Evolutionary conservation across 2,113 vertebrate genomes (phyloP), one percentile per base, ranked within the genome.

Genomic region (Grammatotria lemairii): DNA sequence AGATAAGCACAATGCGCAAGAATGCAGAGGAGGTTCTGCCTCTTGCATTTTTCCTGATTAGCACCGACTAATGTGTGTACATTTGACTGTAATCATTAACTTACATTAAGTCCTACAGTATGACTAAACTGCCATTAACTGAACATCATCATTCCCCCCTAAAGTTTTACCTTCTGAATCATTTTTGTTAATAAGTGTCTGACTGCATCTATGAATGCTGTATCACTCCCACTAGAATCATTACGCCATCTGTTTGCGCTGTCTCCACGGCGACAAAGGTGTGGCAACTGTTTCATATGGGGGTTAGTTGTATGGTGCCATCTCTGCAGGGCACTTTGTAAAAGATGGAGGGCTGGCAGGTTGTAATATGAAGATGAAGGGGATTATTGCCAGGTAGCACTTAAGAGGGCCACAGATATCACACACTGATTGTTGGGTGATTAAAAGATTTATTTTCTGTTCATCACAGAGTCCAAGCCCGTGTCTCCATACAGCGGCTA

Each of bases 401-500:
- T 42, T n/a, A 58, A 14, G 40, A 51, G 51, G 31, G 5, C 33
- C 28, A 0, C 17, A 84, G 21, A 33, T 55, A n/a, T 55, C 70
- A 5, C 60, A 12, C 82, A 8, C 16, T 2, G 10, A 13, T 1
- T 51, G 45, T 78, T 16, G 40, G 17, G 4, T 1, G 9, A 53
- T 33, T 80, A 31, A 51, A 49, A 40, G 23, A 31, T 63, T 51
- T 68, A 5, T 40, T 60, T 49, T 81, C 23, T 23, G 12, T 63
- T 85, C 70, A 55, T 51, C 84, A 3, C 95, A 98, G 98, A 90
- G 16, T 96, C 97, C 94, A 98, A 97, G 90, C 97, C 97, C 0
- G 95, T 98, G 91, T 99, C 98, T 1, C 98, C 98, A 0, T 99
- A 99, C 90, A 97, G 97, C 0, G 98, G 98, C 53, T 99, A 99